Evolutionary conservation across 2,797 vertebrate species (phyloP), one percentile per base, ranked within the genome.

Genomic region (Syngnathus acus): DNA sequence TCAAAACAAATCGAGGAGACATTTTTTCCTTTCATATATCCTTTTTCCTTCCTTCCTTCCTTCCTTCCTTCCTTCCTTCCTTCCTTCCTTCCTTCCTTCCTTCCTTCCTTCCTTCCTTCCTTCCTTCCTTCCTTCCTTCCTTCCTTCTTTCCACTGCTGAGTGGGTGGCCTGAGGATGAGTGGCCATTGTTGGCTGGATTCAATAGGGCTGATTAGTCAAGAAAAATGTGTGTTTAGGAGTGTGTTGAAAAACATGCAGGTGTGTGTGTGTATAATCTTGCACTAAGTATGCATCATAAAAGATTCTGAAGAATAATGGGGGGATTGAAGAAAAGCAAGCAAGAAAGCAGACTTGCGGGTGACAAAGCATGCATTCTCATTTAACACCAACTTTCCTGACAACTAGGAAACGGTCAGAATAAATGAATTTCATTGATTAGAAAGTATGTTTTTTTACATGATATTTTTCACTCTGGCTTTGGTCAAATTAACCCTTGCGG

Each of bases 151-250:
- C 45, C 68, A 73, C 84, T 72, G 84, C 90, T 77, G 9, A 53
- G 51, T 92, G 91, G 91, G 91, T 92, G 91, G 92, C 81, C 91
- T 11, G 37, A 85, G 86, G 87, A 90, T 89, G 90, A 90, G 84
- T 77, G 67, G 26, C 82, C 78, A 90, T 90, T 92, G 90, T 91
- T 87, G 81, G 75, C 79, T 79, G 80, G 86, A 90, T 90, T 89
- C 86, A 91, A 90, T 89, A 88, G 89, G 82, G 79, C 87, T 88
- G 88, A 89, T 91, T 91, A 91, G 87, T 82, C 77, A 82, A 85
- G 82, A 85, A 73, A 78, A 77, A 64, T 65, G 57, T 66, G 72
- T 58, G 67, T 64, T 67, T 70, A 79, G 68, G 78, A 69, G 68
- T 79, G 59, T 76, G 81, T 71, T 76, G 11, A 66, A 72, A 74